These are phyloP conservation scores for Natrix natrix DNA, from an alignment of 2,797 vertebrate species.

Conservation along the genomic window DNA sequence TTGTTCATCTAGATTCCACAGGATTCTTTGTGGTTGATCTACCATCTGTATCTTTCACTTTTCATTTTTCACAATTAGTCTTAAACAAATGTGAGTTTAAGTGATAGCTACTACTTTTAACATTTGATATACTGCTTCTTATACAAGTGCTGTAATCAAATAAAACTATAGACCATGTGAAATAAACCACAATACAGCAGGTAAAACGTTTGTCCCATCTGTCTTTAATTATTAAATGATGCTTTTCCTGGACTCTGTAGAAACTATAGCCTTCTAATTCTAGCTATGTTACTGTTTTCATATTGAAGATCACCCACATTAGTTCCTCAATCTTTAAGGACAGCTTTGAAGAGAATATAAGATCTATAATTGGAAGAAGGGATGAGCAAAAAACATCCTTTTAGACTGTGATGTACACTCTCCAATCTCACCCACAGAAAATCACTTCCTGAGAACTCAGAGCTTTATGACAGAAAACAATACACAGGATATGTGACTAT, in stretches of 20 bases:
- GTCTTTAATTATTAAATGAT: background rate
- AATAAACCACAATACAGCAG: background rate
- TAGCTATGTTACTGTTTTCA: background rate
- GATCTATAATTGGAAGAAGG: background rate
- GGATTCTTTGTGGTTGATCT: background rate
- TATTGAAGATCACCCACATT: background rate
- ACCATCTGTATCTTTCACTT: background rate
- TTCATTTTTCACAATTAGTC: background rate
- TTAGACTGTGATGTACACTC: background rate
- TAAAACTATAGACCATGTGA: background rate
- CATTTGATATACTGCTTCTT: background rate
- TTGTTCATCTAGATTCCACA: background rate
- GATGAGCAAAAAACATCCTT: background rate
- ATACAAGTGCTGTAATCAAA: background rate
- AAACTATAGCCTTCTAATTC: background rate
- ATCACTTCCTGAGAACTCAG: background rate
- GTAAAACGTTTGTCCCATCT: background rate
- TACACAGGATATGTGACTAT: background rate
- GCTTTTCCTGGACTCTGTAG: background rate
- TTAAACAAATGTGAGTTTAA: background rate
- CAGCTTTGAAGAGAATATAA: background rate
- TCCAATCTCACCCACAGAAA: background rate
- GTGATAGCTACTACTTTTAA: background rate
- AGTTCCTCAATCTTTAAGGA: background rate
- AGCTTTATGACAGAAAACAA: background rate